Conservation (phyloP, 2,113 vertebrate species). For the Oplegnathus fasciatus region DNA sequence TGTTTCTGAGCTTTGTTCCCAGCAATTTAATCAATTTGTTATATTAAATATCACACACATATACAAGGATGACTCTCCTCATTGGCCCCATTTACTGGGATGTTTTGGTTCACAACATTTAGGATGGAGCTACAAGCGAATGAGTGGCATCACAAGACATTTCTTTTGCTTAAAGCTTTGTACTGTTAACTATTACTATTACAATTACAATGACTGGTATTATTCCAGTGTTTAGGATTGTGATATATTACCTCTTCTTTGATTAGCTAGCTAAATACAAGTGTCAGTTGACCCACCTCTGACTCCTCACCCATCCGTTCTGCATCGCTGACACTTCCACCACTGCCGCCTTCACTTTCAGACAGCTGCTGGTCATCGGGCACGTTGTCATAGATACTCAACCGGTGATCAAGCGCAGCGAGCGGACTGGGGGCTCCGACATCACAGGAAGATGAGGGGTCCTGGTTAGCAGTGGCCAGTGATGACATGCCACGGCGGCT, state of each 20-base stretch:
- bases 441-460: neutral
- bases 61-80: neutral
- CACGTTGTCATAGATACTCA: conserved; percentile 92
- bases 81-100: neutral
- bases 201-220: too few species aligned
- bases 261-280: neutral
- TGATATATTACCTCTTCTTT: neutral
- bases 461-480: neutral
- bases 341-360: conserved; percentile 38
- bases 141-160: neutral
- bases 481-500: conserved; percentile 14
- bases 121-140: neutral
- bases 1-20: neutral
- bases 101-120: neutral
- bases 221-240: too few species aligned
- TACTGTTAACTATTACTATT: too few species aligned
- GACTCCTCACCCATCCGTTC: conserved; percentile 30
- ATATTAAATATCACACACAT: neutral
- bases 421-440: conserved; percentile 5
- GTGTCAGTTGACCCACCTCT: conserved; percentile 48
- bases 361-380: conserved; percentile 67
- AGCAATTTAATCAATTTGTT: neutral
- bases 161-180: neutral
- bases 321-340: conserved; percentile 39
- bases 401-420: conserved; percentile 72